phyloP scores from a whole-genome alignment of 1,140 invertebrate species.

The Stegodyphus dumicola region DNA sequence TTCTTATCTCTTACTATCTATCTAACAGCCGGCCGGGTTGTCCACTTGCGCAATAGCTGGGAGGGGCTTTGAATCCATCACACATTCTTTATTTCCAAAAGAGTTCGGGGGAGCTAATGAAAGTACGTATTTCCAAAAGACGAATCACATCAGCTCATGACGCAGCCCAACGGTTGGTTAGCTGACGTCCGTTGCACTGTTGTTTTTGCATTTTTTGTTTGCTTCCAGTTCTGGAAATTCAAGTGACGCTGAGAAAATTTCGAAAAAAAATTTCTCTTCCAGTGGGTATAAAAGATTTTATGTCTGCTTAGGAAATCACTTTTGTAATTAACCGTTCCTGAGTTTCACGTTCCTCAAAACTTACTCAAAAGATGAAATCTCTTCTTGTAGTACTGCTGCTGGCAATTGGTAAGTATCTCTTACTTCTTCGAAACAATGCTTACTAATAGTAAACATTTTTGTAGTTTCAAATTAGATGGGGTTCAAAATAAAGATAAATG shows the following conservation, averaged over 20 bases:
- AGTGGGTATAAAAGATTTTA: conserved; percentile 33
- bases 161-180: conserved; percentile 21
- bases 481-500: no score
- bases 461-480: no score
- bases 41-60: conserved; percentile 25
- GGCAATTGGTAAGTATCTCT: conserved; percentile 27
- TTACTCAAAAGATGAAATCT: conserved; percentile 26
- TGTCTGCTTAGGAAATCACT: background rate
- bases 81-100: conserved; percentile 10
- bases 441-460: no score
- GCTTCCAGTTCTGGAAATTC: background rate
- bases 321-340: background rate
- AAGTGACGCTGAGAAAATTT: background rate
- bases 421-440: background rate
- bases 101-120: background rate
- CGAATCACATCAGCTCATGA: conserved; percentile 29
- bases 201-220: background rate
- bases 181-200: conserved; percentile 8
- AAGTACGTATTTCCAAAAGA: background rate
- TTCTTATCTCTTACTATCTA: background rate
- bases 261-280: background rate
- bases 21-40: conserved; percentile 17
- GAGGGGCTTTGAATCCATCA: conserved; percentile 7
- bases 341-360: background rate
- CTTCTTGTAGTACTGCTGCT: conserved; percentile 17